Base-by-base conservation (phyloP, 2,113 vertebrate genomes). In the Sprattus sprattus region DNA sequence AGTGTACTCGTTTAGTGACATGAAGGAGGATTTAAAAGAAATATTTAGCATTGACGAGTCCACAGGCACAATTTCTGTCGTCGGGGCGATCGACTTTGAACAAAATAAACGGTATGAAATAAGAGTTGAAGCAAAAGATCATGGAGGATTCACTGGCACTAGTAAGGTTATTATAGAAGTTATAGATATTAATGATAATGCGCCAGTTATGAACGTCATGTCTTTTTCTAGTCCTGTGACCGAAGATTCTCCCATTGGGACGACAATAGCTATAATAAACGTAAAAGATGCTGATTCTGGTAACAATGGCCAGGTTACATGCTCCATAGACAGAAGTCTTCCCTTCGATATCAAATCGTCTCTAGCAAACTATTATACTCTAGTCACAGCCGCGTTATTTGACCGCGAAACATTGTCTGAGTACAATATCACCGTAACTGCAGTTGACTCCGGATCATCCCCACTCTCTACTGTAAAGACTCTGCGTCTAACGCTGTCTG, bases 131-230 rank as follows among this genome's bases (percentile, higher is more conserved):
- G 92, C 93, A 18, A 93, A 92, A 83, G 94, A 95, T 85, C 91
- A 90, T 3, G 90, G 90, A 16, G 89, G 91, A 0, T 90, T 95
- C 45, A 85, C 90, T 60, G 87, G 93, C 82, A 90, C 85, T 45
- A 64, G 89, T 67, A 94, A 94, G 85, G 90, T 92, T 13, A 28
- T 92, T 4, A 25, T 95, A n/a, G 88, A 88, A 83, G 83, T 95
- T 28, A 81, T 91, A 46, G 94, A 94, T 81, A 82, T 88, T 18
- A 95, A 95, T 90, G 94, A 94, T 81, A 94, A 94, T 86, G 84
- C 85, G 0, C 93, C 93, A n/a, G 88, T 91, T 60, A 89, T 95
- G 28, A 91, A 89, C 18, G 49, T 94, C 11, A 91, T 92, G 13
- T 91, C 92, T 50, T 89, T 93, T 44, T 89, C 88, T 25, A 88